Conservation (phyloP, 1,140 invertebrate genomes). For the Drosophila sp. region DNA sequence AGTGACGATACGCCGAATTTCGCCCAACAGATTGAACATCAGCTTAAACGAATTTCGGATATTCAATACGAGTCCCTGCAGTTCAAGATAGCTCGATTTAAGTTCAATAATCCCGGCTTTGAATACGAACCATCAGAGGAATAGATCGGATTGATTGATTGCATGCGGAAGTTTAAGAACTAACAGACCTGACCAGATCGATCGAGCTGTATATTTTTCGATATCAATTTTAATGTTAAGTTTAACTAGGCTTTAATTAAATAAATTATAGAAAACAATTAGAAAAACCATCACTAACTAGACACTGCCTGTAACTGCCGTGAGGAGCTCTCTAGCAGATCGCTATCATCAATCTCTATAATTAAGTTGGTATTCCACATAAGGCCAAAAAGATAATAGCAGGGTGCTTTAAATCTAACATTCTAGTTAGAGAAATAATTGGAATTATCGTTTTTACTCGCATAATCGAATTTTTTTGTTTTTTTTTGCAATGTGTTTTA, state of each 20-base stretch:
- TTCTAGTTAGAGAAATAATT: too few relatives aligned
- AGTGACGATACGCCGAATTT: conserved; percentile 14
- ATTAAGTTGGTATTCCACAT: too few relatives aligned
- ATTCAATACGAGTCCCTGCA: conserved; percentile 74
- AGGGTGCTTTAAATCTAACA: too few relatives aligned
- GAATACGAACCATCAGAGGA: conserved; percentile 42
- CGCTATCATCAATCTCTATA: too few relatives aligned
- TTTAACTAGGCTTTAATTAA: conserved; percentile 41
- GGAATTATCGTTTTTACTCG: too few relatives aligned
- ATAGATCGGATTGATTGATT: conserved; percentile 2
- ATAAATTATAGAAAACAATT: conserved; percentile 8
- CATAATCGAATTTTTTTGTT: too few relatives aligned
- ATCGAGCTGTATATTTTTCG: conserved; percentile 19
- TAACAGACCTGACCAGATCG: conserved; percentile 11
- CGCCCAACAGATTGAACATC: conserved; percentile 59
- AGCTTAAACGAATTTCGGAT: conserved; percentile 72
- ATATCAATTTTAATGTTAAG: conserved; percentile 26
- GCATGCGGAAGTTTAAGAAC: not conserved
- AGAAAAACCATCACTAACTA: not conserved
- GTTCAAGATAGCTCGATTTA: conserved; percentile 78
- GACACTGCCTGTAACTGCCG: too few relatives aligned
- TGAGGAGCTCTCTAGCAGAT: too few relatives aligned
- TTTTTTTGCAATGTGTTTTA: too few relatives aligned
- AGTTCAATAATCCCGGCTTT: conserved; percentile 81
- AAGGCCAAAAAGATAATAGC: too few relatives aligned